phyloP scores from a whole-genome alignment of 2,797 vertebrate genomes.

The Phrynocephalus vlangalii region DNA sequence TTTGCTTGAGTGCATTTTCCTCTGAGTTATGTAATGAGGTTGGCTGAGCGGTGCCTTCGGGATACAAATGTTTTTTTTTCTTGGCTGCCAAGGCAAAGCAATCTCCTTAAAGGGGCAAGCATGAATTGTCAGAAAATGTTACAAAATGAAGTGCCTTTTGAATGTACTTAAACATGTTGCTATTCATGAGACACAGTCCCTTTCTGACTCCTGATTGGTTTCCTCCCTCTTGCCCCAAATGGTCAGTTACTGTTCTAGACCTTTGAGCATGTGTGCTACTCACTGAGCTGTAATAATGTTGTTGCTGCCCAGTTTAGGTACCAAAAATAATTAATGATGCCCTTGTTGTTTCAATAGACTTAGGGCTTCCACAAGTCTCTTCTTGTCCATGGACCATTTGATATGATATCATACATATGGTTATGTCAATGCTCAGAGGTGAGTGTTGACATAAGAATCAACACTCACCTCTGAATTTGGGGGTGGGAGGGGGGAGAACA shows the following conservation, averaged over 20 bases:
- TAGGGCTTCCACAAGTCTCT: not conserved
- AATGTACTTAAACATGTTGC: not conserved
- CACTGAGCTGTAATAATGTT: not conserved
- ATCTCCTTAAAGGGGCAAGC: not conserved
- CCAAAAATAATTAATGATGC: no score
- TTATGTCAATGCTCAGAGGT: no score
- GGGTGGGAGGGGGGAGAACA: no score
- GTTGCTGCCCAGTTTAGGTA: no score
- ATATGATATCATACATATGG: no score
- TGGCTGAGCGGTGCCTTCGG: not conserved
- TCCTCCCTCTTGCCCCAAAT: not conserved
- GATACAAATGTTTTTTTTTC: not conserved
- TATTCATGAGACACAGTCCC: not conserved
- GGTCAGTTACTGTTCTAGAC: not conserved
- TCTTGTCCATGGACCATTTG: not conserved
- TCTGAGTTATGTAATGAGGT: not conserved
- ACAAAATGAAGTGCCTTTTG: not conserved
- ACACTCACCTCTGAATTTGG: no score
- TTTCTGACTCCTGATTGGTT: not conserved
- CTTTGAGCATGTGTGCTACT: not conserved
- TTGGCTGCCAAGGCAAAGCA: rapidly evolving
- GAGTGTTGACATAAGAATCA: no score
- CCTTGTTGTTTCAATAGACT: not conserved
- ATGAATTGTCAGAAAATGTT: not conserved
- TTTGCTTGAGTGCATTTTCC: not conserved